phyloP scores from a whole-genome alignment of 1,140 invertebrate species.

The Diorhabda elongata region DNA sequence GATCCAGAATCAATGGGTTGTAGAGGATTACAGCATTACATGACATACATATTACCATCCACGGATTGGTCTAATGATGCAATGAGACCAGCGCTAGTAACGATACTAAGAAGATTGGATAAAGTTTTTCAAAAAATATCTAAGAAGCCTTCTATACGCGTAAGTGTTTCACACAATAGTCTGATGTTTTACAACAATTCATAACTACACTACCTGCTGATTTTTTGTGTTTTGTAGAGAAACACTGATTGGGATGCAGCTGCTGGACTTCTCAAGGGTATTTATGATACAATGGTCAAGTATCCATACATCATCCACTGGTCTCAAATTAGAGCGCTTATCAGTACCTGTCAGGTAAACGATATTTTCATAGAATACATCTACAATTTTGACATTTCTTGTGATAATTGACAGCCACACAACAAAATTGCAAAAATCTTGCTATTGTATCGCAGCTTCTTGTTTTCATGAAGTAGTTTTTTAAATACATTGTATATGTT shows the following conservation, averaged over 20 bases:
- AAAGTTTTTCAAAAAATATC: slow-evolving; percentile 97
- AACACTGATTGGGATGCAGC: slow-evolving; percentile 96
- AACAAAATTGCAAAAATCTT: too few relatives aligned
- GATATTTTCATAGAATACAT: slow-evolving; percentile 1
- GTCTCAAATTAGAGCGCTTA: slow-evolving; percentile 88
- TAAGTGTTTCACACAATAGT: slow-evolving; percentile 39
- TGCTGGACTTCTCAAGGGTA: slow-evolving; percentile 85
- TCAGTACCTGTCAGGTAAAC: slow-evolving; percentile 74
- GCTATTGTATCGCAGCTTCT: too few relatives aligned
- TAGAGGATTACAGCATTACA: slow-evolving; percentile 85
- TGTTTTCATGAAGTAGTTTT: too few relatives aligned
- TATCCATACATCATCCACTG: slow-evolving; percentile 96
- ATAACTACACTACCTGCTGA: not conserved
- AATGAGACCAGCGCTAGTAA: slow-evolving; percentile 84
- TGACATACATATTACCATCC: slow-evolving; percentile 89
- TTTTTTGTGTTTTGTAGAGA: slow-evolving; percentile 53
- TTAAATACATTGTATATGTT: too few relatives aligned
- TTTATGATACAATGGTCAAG: slow-evolving; percentile 88
- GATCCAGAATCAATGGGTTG: slow-evolving; percentile 95
- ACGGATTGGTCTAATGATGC: slow-evolving; percentile 97
- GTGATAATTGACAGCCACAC: not conserved
- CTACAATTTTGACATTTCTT: not conserved
- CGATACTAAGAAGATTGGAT: slow-evolving; percentile 88
- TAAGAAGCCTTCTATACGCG: slow-evolving; percentile 86
- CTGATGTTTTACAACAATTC: too few relatives aligned